phyloP scores from a whole-genome alignment of 2,888 invertebrate genomes.

The Andrena marginata region DNA sequence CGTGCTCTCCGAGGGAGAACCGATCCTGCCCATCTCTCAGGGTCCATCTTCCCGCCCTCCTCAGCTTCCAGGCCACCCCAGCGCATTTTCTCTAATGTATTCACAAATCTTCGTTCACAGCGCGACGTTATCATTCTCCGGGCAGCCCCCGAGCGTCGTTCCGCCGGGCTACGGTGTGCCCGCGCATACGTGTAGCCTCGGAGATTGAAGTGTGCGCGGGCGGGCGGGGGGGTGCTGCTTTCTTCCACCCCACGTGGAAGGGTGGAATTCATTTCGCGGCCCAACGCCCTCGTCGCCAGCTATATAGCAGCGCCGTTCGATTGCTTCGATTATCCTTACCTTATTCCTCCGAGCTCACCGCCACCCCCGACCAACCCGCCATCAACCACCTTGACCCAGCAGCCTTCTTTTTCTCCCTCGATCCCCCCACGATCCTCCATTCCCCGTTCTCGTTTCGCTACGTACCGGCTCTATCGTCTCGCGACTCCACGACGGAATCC shows the following conservation, averaged over 20 bases:
- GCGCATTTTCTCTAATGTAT: slow-evolving; percentile 82
- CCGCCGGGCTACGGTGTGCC: slow-evolving; percentile 65
- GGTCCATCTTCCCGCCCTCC: slow-evolving; percentile 49
- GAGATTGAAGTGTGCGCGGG: slow-evolving; percentile 16
- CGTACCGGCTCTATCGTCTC: slow-evolving; percentile 55
- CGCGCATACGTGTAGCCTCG: slow-evolving; percentile 39
- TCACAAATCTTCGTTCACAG: slow-evolving; percentile 84
- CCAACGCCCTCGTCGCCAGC: slow-evolving; percentile 82
- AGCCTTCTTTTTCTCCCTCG: slow-evolving; percentile 45
- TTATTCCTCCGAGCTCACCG: slow-evolving; percentile 72
- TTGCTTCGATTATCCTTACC: slow-evolving; percentile 83
- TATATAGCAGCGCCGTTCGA: slow-evolving; percentile 77
- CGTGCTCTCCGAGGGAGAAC: slow-evolving; percentile 63
- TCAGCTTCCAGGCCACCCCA: slow-evolving; percentile 59
- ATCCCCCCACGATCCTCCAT: slow-evolving; percentile 55
- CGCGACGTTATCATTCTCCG: slow-evolving; percentile 82
- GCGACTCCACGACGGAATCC: slow-evolving; percentile 40
- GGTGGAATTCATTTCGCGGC: slow-evolving; percentile 84
- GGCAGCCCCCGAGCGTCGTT: slow-evolving; percentile 73
- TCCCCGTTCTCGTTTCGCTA: slow-evolving; percentile 62
- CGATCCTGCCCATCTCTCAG: slow-evolving; percentile 63
- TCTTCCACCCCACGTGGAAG: slow-evolving; percentile 58
- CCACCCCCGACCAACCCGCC: slow-evolving; percentile 40
- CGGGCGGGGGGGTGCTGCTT: slow-evolving; percentile 39
- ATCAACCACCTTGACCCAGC: slow-evolving; percentile 52